Evolutionary conservation across 2,797 vertebrate genomes (phyloP).

Genomic region (Artibeus lituratus): DNA sequence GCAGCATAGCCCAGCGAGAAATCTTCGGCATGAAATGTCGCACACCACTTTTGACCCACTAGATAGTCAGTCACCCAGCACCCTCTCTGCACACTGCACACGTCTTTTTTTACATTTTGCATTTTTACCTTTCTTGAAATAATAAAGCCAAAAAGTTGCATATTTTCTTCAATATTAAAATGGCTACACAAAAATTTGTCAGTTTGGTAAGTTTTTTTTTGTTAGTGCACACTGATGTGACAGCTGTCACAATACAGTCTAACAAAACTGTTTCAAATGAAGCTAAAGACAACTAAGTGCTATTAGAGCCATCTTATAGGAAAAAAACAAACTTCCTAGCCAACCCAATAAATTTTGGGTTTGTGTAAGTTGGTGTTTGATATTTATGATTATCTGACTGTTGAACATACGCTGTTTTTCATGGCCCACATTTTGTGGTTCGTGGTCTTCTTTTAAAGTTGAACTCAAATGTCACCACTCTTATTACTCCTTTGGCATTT

Average conservation of each 20-base stretch:
- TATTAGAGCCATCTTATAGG: neutral
- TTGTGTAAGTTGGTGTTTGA: neutral
- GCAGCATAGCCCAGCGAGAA: neutral
- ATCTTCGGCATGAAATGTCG: neutral
- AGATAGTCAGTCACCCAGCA: neutral
- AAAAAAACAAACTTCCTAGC: neutral
- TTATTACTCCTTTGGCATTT: neutral
- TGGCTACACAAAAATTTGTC: neutral
- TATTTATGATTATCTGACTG: constrained; percentile 13
- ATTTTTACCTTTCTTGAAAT: neutral
- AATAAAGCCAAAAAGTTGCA: neutral
- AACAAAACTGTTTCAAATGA: neutral
- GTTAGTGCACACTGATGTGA: neutral
- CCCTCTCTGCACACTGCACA: neutral
- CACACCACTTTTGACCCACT: neutral
- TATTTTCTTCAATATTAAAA: neutral
- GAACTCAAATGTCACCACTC: neutral
- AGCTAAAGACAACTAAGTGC: neutral
- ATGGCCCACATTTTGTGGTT: neutral
- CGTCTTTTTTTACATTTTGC: too few species aligned
- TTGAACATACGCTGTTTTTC: neutral
- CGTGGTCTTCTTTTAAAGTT: neutral
- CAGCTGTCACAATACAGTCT: neutral
- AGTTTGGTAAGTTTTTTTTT: neutral
- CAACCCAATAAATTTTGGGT: neutral